Conservation (phyloP, 2,888 invertebrate genomes). For the Clusia tigrina region DNA sequence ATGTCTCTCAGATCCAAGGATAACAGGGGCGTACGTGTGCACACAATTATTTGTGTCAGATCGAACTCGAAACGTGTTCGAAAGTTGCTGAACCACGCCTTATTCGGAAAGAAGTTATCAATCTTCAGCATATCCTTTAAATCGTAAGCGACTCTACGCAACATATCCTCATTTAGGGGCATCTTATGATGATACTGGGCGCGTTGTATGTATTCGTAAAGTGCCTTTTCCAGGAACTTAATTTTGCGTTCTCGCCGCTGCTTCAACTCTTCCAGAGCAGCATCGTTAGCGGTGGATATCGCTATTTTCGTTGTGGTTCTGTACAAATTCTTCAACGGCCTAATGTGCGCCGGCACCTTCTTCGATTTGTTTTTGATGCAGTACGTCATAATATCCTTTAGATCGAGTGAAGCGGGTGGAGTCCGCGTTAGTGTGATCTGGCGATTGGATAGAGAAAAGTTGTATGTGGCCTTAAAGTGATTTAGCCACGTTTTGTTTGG, state of each 20-base stretch:
- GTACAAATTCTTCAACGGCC: conserved; percentile 35
- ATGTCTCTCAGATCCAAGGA: conserved; percentile 56
- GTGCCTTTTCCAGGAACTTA: conserved; percentile 53
- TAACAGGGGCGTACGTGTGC: conserved; percentile 44
- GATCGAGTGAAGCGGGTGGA: conserved; percentile 50
- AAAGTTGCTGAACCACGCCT: conserved; percentile 51
- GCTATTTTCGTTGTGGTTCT: conserved; percentile 44
- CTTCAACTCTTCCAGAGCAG: conserved; percentile 46
- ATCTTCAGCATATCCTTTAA: conserved; percentile 54
- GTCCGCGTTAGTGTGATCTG: conserved; percentile 49
- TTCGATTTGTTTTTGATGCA: conserved; percentile 42
- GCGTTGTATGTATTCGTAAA: conserved; percentile 57
- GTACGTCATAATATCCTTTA: conserved; percentile 56
- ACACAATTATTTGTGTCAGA: conserved; percentile 39
- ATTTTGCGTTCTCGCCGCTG: conserved; percentile 53
- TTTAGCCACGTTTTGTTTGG: conserved; percentile 57
- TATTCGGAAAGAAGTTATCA: conserved; percentile 54
- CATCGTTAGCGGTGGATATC: conserved; percentile 44
- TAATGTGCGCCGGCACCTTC: background rate
- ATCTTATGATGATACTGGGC: conserved; percentile 53
- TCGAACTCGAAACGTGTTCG: conserved; percentile 45
- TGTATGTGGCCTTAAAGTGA: conserved; percentile 54
- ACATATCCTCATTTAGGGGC: conserved; percentile 41
- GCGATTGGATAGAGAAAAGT: conserved; percentile 53
- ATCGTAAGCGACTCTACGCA: conserved; percentile 47